Conservation (phyloP, 2,888 invertebrate species). For the Eledone cirrhosa region DNA sequence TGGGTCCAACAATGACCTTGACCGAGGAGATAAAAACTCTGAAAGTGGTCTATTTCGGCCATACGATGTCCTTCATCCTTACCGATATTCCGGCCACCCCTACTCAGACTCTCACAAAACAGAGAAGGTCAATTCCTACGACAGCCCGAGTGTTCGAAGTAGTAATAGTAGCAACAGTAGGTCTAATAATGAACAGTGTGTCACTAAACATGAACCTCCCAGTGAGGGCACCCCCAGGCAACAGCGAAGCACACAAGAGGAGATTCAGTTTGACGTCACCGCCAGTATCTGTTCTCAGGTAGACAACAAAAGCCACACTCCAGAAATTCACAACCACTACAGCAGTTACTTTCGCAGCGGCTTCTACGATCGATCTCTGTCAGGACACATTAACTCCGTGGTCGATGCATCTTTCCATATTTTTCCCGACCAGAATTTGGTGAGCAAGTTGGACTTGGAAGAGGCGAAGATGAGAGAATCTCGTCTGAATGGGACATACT, state of each 20-base stretch:
- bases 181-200: background rate
- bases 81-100: conserved; percentile 16
- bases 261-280: conserved; percentile 22
- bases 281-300: conserved; percentile 31
- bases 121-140: conserved; percentile 2
- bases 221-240: background rate
- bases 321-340: conserved; percentile 18
- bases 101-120: conserved; percentile 14
- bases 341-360: conserved; percentile 26
- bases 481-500: conserved; percentile 42
- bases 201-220: too few relatives aligned
- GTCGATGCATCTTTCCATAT: conserved; percentile 13
- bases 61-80: conserved; percentile 20
- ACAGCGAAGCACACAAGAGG: background rate
- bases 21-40: conserved; percentile 1
- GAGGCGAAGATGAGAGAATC: conserved; percentile 54
- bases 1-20: conserved; percentile 15
- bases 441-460: conserved; percentile 63
- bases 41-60: conserved; percentile 21
- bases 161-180: background rate
- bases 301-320: background rate
- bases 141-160: background rate
- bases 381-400: conserved; percentile 26
- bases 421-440: conserved; percentile 21
- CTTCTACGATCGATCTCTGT: background rate